Conservation (phyloP, 2,113 vertebrate species). For the Centropus unirufus region DNA sequence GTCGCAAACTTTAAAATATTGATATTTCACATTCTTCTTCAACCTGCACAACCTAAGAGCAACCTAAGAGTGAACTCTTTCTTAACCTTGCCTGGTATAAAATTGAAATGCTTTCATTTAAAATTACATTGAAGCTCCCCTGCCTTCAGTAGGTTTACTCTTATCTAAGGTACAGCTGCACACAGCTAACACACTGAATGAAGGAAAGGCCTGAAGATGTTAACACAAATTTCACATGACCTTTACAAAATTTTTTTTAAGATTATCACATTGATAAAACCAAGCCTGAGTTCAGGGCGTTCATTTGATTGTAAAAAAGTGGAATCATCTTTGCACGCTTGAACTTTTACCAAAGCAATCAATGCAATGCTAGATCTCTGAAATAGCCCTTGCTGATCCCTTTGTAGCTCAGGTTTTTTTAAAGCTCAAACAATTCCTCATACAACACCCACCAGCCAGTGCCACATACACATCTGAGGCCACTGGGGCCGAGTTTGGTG, state of each 20-base stretch:
- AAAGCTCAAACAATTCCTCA: not conserved
- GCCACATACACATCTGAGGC: accelerated
- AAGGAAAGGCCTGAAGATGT: not conserved
- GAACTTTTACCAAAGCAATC: not conserved
- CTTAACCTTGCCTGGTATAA: not conserved
- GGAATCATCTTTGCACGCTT: not conserved
- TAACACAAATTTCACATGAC: not conserved
- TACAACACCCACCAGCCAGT: not conserved
- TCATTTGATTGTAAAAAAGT: not conserved
- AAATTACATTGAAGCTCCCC: not conserved
- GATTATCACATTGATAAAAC: not conserved
- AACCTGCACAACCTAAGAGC: not conserved
- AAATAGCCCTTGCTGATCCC: not conserved
- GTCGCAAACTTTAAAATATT: not conserved
- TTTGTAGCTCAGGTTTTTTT: not conserved
- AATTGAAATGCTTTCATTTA: not conserved
- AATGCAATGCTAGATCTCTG: not conserved
- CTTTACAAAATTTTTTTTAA: not conserved
- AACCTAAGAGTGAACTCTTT: not conserved
- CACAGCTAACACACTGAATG: not conserved
- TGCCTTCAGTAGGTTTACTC: not conserved
- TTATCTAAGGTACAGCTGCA: not conserved
- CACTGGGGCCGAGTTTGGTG: not conserved
- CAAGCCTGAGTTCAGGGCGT: not conserved
- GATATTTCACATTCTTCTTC: not conserved